Evolutionary conservation across 2,113 vertebrate genomes (phyloP).

Genomic region (Sorex fumeus): DNA sequence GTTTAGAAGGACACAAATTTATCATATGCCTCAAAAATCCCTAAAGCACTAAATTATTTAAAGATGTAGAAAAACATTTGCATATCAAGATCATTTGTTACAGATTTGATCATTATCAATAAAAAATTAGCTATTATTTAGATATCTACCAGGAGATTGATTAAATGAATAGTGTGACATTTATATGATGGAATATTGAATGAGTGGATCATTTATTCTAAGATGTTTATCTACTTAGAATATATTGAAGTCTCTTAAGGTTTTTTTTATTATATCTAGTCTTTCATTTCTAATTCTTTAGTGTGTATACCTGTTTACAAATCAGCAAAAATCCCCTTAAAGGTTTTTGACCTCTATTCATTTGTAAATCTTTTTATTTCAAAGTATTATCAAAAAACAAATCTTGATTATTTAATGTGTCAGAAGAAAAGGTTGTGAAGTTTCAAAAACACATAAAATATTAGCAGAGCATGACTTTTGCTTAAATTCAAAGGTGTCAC

Average conservation of each 20-base stretch:
- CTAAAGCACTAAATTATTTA: conserved; percentile 11
- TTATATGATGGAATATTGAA: neutral
- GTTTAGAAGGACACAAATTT: conserved; percentile 3
- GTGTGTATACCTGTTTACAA: neutral
- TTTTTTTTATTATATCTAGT: neutral
- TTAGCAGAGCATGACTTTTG: conserved; percentile 42
- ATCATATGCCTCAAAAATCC: neutral
- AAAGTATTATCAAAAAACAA: conserved; percentile 42
- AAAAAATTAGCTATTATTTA: neutral
- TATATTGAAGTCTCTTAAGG: neutral
- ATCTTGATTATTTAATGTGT: conserved; percentile 28
- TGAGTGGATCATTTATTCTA: no score
- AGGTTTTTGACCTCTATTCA: neutral
- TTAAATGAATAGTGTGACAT: neutral
- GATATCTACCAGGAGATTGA: neutral
- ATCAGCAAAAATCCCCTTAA: neutral
- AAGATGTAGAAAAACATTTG: neutral
- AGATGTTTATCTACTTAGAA: neutral
- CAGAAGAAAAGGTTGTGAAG: neutral
- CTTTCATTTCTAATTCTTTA: neutral
- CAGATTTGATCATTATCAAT: neutral
- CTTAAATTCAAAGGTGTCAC: conserved; percentile 67
- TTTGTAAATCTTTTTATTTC: conserved; percentile 35
- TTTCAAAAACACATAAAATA: conserved; percentile 55
- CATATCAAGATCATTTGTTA: neutral